Percentiles rank a stretch among this genome's conserved stretches.
Conservation (phyloP, 1,140 invertebrate species). For the Apis cerana region DNA sequence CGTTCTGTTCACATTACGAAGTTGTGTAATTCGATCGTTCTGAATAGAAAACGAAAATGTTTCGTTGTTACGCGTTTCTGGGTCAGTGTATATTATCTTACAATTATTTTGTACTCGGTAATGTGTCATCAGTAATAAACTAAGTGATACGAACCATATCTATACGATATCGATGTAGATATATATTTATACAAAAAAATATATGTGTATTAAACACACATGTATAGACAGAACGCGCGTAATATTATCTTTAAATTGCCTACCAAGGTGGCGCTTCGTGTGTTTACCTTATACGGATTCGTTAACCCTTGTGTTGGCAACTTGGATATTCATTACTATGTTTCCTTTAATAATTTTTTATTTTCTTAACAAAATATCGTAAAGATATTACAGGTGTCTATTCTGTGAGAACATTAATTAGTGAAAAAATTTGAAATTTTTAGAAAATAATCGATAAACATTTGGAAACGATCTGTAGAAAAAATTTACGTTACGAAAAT, state of each 20-base stretch:
- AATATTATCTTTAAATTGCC: background rate
- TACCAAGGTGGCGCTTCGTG: background rate
- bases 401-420: no score
- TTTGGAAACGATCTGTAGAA: no score
- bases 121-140: background rate
- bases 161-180: background rate
- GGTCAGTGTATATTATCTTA: background rate
- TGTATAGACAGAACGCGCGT: background rate
- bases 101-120: background rate
- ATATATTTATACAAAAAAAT: background rate
- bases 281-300: background rate
- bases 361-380: no score
- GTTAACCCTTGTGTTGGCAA: no score
- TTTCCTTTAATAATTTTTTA: no score
- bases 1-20: background rate
- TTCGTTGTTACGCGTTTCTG: background rate
- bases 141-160: background rate
- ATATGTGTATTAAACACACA: no score
- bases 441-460: no score
- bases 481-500: no score
- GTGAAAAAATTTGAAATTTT: no score
- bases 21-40: background rate
- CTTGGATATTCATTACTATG: no score
- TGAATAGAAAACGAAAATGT: background rate
- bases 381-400: no score